Evolutionary conservation across 2,888 invertebrate species (phyloP).

Genomic region (Syrphus vitripennis): DNA sequence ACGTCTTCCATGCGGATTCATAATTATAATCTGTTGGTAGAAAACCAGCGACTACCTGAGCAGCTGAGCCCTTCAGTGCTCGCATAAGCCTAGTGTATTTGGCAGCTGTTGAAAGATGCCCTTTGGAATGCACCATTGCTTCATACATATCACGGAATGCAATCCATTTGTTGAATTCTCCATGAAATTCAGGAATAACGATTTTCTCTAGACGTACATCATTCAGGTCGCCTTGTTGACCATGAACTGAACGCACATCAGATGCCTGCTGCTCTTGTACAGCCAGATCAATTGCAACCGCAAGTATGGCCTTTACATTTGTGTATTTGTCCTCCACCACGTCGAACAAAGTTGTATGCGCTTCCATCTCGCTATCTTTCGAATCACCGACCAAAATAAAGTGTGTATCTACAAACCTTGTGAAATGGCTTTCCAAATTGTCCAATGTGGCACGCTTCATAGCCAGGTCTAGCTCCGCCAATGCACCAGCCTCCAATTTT

Average conservation of each 20-base stretch:
- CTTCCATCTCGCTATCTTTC: not conserved
- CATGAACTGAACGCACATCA: not conserved
- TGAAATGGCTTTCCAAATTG: slow-evolving; percentile 14
- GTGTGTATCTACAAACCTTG: slow-evolving; percentile 18
- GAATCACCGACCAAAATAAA: slow-evolving; percentile 6
- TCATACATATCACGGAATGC: not conserved
- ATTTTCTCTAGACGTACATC: slow-evolving; percentile 10
- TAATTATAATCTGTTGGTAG: slow-evolving; percentile 19
- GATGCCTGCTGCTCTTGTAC: not conserved
- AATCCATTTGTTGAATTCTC: slow-evolving; percentile 2
- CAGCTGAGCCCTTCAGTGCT: slow-evolving; percentile 25
- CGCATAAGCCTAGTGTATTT: slow-evolving; percentile 29
- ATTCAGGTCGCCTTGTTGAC: slow-evolving; percentile 1
- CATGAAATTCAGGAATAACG: slow-evolving; percentile 22
- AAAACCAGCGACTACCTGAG: slow-evolving; percentile 36
- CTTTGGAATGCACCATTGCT: slow-evolving; percentile 25
- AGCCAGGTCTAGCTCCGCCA: not conserved
- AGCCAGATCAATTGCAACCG: not conserved
- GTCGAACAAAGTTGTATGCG: slow-evolving; percentile 8
- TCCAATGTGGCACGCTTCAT: slow-evolving; percentile 19
- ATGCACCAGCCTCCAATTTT: not conserved
- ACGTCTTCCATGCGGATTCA: slow-evolving; percentile 27
- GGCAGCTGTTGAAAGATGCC: slow-evolving; percentile 19
- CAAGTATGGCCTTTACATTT: slow-evolving; percentile 8
- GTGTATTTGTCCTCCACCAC: slow-evolving; percentile 12